A percentile compares a stretch with the other conserved stretches of the same genome.
phyloP scores from a whole-genome alignment of 2,888 invertebrate species.

The Drosophila robusta region DNA sequence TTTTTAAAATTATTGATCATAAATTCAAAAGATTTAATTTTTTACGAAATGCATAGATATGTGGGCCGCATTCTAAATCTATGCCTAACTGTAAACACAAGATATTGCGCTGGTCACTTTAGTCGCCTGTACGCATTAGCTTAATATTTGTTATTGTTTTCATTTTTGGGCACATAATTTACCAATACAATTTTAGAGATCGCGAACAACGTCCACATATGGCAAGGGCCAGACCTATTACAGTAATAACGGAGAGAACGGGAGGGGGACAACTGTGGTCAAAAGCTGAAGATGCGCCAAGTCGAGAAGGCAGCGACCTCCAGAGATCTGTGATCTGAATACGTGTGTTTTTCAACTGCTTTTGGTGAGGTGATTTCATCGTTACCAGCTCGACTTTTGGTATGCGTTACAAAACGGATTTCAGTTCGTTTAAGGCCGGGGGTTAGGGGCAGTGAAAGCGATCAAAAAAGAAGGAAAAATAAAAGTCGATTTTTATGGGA shows the following conservation, averaged over 20 bases:
- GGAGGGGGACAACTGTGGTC: conserved; percentile 33
- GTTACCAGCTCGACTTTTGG: conserved; percentile 19
- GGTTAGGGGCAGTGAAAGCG: conserved; percentile 48
- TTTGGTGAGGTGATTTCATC: conserved; percentile 54
- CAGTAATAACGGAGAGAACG: conserved; percentile 14
- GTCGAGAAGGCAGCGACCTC: conserved; percentile 49
- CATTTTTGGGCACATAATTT: conserved; percentile 9
- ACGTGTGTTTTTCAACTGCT: conserved; percentile 15
- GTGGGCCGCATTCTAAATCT: too few species aligned
- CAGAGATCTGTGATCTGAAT: conserved; percentile 37
- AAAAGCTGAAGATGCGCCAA: conserved; percentile 35
- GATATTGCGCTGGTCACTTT: conserved; percentile 14
- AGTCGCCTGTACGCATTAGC: conserved; percentile 36
- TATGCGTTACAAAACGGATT: conserved; percentile 33
- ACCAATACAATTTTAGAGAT: conserved; percentile 59
- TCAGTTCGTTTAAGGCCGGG: conserved; percentile 24
- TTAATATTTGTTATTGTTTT: background rate
- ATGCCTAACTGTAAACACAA: background rate
- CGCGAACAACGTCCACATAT: conserved; percentile 43
- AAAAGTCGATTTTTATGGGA: conserved; percentile 26
- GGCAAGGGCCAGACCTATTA: conserved; percentile 50
- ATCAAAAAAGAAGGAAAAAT: conserved; percentile 17
- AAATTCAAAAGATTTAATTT: background rate
- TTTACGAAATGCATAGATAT: too few species aligned
- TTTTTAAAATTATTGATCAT: too few species aligned